Evolutionary conservation across 1,140 invertebrate species (phyloP).

Genomic region (Eupristina koningsbergeri): DNA sequence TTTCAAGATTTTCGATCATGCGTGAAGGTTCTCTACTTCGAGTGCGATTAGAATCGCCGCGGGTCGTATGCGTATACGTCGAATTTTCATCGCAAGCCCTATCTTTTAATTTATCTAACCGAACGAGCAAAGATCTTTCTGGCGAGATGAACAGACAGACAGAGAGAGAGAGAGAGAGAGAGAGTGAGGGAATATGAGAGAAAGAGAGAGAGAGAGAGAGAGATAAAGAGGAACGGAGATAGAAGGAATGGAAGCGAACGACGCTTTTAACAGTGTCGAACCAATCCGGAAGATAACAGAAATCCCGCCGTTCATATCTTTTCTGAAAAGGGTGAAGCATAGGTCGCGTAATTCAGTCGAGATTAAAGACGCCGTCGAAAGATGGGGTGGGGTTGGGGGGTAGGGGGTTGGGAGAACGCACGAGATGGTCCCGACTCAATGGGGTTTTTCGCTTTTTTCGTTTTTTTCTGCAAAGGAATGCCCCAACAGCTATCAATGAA

Average conservation of each 20-base stretch:
- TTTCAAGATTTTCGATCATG: slow-evolving; percentile 16
- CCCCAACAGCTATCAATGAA: slow-evolving; percentile 23
- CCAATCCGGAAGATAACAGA: slow-evolving; percentile 45
- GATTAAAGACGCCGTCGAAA: slow-evolving; percentile 48
- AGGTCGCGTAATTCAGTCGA: slow-evolving; percentile 46
- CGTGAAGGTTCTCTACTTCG: slow-evolving; percentile 6
- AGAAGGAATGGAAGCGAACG: not conserved
- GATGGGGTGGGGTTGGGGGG: not conserved
- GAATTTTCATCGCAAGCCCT: slow-evolving; percentile 42
- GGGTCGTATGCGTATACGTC: slow-evolving; percentile 1
- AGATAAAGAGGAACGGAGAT: not conserved
- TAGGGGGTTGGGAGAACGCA: not conserved
- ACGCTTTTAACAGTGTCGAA: slow-evolving; percentile 28
- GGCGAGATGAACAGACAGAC: too few relatives aligned
- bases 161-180: not conserved
- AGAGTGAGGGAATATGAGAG: not conserved
- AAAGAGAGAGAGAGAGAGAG: not conserved
- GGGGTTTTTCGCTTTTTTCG: not conserved
- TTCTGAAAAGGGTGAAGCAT: slow-evolving; percentile 37
- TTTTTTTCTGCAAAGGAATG: slow-evolving; percentile 3
- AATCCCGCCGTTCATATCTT: slow-evolving; percentile 36
- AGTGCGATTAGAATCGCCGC: slow-evolving; percentile 11
- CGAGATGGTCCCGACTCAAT: slow-evolving; percentile 7
- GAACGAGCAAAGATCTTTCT: not conserved
- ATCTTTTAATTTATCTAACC: slow-evolving; percentile 51